Evolutionary conservation across 2,797 vertebrate genomes (phyloP).

Genomic region (Lindbergichthys nudifrons): DNA sequence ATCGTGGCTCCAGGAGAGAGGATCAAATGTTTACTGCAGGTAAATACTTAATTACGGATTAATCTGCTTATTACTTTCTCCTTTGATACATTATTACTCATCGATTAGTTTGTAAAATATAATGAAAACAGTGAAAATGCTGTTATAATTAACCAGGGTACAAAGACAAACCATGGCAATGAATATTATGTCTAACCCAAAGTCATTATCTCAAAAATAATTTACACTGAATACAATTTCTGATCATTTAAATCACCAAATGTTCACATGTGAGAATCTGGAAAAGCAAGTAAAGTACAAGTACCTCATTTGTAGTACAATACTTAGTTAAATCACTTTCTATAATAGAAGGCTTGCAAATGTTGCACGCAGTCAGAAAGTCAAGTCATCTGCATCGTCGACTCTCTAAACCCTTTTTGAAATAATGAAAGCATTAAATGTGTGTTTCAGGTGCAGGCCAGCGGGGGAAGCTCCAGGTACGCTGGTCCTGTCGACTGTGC

Average conservation of each 20-base stretch:
- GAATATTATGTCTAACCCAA: not conserved
- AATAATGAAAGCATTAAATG: not conserved
- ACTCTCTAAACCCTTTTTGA: not conserved
- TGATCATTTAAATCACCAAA: not conserved
- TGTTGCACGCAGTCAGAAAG: no score
- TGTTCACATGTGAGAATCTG: not conserved
- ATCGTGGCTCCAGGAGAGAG: constrained; percentile 86
- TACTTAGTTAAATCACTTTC: not conserved
- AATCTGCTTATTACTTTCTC: not conserved
- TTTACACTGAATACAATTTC: not conserved
- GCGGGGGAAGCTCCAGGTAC: constrained; percentile 62
- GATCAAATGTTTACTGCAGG: constrained; percentile 88
- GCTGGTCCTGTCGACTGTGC: constrained; percentile 83
- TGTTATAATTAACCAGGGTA: not conserved
- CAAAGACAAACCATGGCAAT: not conserved
- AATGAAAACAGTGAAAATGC: not conserved
- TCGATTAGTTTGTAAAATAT: not conserved
- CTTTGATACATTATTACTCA: not conserved
- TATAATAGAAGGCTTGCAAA: no score
- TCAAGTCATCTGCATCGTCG: not conserved
- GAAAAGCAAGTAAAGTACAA: not conserved
- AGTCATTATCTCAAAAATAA: no score
- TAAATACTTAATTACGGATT: constrained; percentile 18
- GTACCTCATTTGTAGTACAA: not conserved
- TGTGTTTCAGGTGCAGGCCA: constrained; percentile 79